Evolutionary conservation across 1,140 invertebrate species (phyloP).

Genomic region (Saccostrea cuccullata): DNA sequence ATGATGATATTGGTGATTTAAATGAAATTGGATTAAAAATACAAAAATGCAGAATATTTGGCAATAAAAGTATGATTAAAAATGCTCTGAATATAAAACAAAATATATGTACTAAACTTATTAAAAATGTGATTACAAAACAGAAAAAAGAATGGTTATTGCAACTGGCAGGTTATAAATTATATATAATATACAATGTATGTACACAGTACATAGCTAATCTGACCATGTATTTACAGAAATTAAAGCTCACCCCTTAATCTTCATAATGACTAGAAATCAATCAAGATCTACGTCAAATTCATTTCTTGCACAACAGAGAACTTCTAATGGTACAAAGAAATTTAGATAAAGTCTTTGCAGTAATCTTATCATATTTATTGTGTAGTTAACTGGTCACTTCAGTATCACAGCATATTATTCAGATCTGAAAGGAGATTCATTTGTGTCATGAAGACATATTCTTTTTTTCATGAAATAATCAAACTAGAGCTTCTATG

Average conservation of each 20-base stretch:
- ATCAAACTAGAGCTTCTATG: too few relatives aligned
- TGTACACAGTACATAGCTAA: not conserved
- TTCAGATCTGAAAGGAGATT: not conserved
- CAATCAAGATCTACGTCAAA: not conserved
- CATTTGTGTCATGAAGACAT: not conserved
- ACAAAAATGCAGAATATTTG: too few relatives aligned
- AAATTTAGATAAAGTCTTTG: not conserved
- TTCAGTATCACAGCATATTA: not conserved
- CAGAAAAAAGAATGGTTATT: not conserved
- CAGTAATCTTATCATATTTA: not conserved
- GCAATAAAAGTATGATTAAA: not conserved
- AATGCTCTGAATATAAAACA: constrained; percentile 6
- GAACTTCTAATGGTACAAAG: not conserved
- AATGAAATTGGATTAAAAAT: too few relatives aligned
- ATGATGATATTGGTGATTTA: too few relatives aligned
- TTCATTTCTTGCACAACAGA: too few relatives aligned
- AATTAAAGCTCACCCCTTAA: not conserved
- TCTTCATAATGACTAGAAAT: not conserved
- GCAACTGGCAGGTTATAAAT: not conserved
- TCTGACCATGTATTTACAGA: not conserved
- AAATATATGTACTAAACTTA: not conserved
- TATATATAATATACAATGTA: not conserved
- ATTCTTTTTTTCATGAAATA: not conserved
- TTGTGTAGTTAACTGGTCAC: too few relatives aligned
- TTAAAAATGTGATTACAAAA: not conserved